Conservation (phyloP, 2,888 invertebrate species). For the Bimastos eiseni region DNA sequence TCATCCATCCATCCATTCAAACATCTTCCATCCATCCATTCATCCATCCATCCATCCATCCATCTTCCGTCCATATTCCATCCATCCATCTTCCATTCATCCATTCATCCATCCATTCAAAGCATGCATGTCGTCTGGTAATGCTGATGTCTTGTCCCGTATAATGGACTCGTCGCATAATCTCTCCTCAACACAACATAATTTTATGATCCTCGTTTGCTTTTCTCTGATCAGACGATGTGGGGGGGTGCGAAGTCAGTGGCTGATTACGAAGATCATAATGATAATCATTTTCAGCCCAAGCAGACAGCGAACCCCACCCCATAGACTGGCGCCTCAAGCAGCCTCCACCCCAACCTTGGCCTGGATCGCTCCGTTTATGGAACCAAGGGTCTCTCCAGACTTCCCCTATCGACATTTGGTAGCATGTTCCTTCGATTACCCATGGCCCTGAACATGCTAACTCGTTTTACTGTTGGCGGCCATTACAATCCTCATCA, state of each 20-base stretch:
- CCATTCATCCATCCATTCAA: neutral
- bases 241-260: neutral
- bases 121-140: neutral
- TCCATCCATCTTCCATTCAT: neutral
- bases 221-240: neutral
- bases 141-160: neutral
- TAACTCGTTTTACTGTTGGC: neutral
- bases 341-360: neutral
- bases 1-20: neutral
- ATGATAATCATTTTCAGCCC: slow-evolving; percentile 5
- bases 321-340: neutral
- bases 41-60: neutral
- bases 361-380: neutral
- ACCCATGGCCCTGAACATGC: neutral
- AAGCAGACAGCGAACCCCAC: neutral
- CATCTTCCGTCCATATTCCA: neutral
- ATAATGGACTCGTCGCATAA: neutral
- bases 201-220: neutral
- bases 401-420: neutral
- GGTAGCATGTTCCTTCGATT: neutral
- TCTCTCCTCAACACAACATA: neutral
- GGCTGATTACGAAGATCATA: neutral
- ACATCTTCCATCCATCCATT: neutral
- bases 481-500: neutral
- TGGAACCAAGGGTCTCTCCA: neutral